A percentile compares a stretch with the other conserved stretches of the same genome.
These are phyloP conservation scores for Brachyptera risi DNA, from an alignment of 2,888 invertebrate species.

Conservation along the genomic window DNA sequence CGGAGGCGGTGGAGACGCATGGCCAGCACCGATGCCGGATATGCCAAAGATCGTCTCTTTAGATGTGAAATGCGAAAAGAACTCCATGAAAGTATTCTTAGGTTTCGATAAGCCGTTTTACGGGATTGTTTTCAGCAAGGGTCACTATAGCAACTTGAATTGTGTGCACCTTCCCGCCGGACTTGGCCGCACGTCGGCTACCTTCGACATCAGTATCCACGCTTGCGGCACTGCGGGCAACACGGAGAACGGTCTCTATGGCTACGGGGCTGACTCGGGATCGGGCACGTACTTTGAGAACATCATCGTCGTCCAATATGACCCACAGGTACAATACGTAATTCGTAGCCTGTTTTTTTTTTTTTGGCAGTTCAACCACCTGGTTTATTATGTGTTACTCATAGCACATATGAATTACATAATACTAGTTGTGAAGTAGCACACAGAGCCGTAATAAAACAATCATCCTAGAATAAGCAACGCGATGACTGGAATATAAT, in stretches of 20 bases:
- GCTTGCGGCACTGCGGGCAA: constrained; percentile 91
- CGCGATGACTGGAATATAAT: neutral
- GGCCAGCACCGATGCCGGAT: constrained; percentile 81
- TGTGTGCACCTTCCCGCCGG: constrained; percentile 90
- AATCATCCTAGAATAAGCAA: neutral
- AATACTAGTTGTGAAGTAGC: constrained; percentile 93
- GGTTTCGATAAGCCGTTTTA: constrained; percentile 93
- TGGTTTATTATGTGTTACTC: too few relatives aligned
- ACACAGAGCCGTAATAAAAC: constrained; percentile 53
- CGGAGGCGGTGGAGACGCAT: constrained; percentile 63
- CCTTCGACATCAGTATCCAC: constrained; percentile 87
- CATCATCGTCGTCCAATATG: constrained; percentile 89
- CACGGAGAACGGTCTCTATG: constrained; percentile 83
- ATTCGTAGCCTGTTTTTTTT: too few relatives aligned
- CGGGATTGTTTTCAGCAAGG: constrained; percentile 93
- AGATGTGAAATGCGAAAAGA: constrained; percentile 93
- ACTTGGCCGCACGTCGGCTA: constrained; percentile 77
- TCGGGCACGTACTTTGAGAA: constrained; percentile 93
- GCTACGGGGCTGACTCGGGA: constrained; percentile 81
- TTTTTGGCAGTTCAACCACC: too few relatives aligned
- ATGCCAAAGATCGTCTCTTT: constrained; percentile 91
- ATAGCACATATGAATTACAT: too few relatives aligned
- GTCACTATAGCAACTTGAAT: constrained; percentile 88
- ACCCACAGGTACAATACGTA: constrained; percentile 53
- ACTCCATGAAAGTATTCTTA: constrained; percentile 89